Base-by-base conservation (phyloP, 2,797 vertebrate genomes). In the Cephalopachus bancanus region DNA sequence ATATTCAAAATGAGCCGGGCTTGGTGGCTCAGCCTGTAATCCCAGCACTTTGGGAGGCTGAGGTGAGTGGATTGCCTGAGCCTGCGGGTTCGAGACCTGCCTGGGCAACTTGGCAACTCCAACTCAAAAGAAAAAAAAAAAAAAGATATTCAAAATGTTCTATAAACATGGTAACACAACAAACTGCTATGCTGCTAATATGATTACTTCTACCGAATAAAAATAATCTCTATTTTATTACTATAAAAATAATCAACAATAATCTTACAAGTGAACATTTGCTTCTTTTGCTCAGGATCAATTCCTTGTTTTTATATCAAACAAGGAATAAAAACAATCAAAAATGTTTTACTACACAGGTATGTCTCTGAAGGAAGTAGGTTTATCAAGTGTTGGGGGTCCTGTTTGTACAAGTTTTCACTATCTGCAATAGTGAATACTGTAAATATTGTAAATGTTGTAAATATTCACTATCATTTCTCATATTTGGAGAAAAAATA, bases 191-290 rank as follows among this genome's bases (percentile, higher is more conserved):
- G 3, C 20, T 53, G 7, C 83, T 57, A 93, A 72, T 78, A 74
- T 59, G 55, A 91, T 72, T 72, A 83, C 30, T 81, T 76, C 62
- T 55, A 93, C 60, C 71, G 85, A 86, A 55, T n/a, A 87, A 93
- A 91, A 81, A 30, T 79, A 62, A 74, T 30, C 20, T 79, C 64
- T 79, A 69, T 60, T 72, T 90, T 92, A 80, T n/a, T 89, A 30
- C 69, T 64, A 69, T 92, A 69, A 85, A 67, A 95, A 74, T 5
- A 79, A 83, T n/a, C 49, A 84, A 44, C 55, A 80, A n/a, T 37
- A 86, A 74, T 51, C 44, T 71, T 57, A 3, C 17, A 75, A 92
- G 44, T 72, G 76, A 89, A 55, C 49, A 81, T 57, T 69, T 86
- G 57, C 44, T 87, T 65, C 72, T 55, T 86, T 74, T 89, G 33